Base-by-base conservation (phyloP, 2,113 vertebrate species). In the Lathamus discolor region DNA sequence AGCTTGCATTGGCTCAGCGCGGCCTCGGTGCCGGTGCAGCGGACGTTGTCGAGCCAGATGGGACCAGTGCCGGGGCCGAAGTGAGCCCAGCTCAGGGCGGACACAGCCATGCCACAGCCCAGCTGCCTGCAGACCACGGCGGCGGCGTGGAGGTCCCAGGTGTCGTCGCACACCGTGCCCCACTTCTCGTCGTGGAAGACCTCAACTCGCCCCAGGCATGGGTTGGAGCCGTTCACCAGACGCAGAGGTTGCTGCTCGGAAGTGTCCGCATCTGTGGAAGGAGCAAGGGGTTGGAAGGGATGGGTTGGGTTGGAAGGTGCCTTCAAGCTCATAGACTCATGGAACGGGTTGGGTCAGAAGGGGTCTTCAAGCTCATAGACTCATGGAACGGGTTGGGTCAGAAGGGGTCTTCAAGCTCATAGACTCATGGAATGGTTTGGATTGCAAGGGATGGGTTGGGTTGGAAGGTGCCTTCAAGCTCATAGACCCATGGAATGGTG, bases 81-180 rank as follows among this genome's bases (percentile, higher is more conserved):
- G 35, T 35, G 83, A 41, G 92, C 92, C 0, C 48, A 83, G 22
- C 54, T 33, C 0, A 55, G 74, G 3, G 88, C 88, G 1, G 73
- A 51, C 33, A 94, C 25, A 0, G 81, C 93, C 9, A 6, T 9
- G 24, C 97, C 97, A 1, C 97, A 98, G 72, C 91, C 97, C 39
- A 98, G 46, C 81, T 98, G 91, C 39, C 37, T 67, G 62, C 98
- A 98, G 7, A 97, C 81, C 0, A 98, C 97, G 0, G 59, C 2
- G 1, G 88, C 92, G 0, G 46, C 92, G 0, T 48, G 20, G 22
- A 94, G 15, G 79, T 94, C 92, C 92, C 92, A 94, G 15, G 14
- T 28, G 49, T 94, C 92, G 0, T 94, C 92, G 0, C 88, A 94
- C 22, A 94, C 62, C 0, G 92, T 94, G 9, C 92, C 92, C 92